Conservation (phyloP, 2,888 invertebrate genomes). For the Drosophila mayaguana region DNA sequence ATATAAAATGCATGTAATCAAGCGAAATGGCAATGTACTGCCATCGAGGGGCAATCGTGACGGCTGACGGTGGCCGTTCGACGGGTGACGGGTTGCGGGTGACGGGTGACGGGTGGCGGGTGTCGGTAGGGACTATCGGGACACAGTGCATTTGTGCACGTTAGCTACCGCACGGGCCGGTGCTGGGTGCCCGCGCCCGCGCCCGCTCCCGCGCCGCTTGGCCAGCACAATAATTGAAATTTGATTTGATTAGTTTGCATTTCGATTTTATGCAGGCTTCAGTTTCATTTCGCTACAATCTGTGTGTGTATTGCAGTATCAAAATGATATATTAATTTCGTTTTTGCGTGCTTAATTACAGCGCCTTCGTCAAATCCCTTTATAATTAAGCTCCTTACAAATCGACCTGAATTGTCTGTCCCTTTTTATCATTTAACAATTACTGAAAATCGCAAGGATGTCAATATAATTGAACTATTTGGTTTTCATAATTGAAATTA, state of each 20-base stretch:
- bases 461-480: conserved; percentile 73
- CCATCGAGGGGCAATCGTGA: conserved; percentile 26
- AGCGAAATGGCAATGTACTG: conserved; percentile 69
- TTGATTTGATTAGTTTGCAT: conserved; percentile 76
- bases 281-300: conserved; percentile 24
- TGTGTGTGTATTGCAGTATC: not conserved
- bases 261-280: conserved; percentile 47
- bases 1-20: conserved; percentile 79
- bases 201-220: conserved; percentile 36
- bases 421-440: conserved; percentile 50
- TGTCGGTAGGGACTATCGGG: conserved; percentile 1
- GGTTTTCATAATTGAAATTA: conserved; percentile 75
- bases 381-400: conserved; percentile 64
- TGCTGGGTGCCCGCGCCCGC: conserved; percentile 39
- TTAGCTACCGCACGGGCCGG: conserved; percentile 7
- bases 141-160: conserved; percentile 55
- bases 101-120: not conserved
- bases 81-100: not conserved
- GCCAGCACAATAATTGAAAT: conserved; percentile 72
- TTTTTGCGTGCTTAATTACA: conserved; percentile 43
- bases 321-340: not conserved
- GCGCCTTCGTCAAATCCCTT: conserved; percentile 57
- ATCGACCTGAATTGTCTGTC: conserved; percentile 26
- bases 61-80: not conserved
- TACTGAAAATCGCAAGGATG: conserved; percentile 42